Evolutionary conservation across 1,140 invertebrate species (phyloP), one percentile per base, ranked within the genome.

Genomic region (Ceratosolen solmsi): DNA sequence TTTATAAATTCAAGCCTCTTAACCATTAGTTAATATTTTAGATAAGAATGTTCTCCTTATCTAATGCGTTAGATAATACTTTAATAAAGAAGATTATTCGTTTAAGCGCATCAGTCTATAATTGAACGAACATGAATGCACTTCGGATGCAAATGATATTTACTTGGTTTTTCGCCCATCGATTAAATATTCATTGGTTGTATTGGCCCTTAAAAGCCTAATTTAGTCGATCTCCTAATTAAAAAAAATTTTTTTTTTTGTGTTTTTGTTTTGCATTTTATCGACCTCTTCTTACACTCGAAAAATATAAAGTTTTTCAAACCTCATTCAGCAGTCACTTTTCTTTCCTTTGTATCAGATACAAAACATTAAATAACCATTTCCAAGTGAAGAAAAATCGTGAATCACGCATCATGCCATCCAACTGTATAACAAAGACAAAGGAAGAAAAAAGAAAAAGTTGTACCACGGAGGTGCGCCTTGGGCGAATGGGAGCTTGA

Each of bases 101-200:
- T n/a, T n/a, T n/a, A n/a, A n/a, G n/a, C n/a, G n/a, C n/a, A n/a
- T n/a, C n/a, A n/a, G n/a, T n/a, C n/a, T n/a, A n/a, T n/a, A n/a
- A n/a, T n/a, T 46, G 13, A 13, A 46, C 13, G 17, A 51, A 51
- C 58, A 58, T 72, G 30, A 79, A 68, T 79, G 65, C 65, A 71
- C 63, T 27, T 11, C 54, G 22, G n/a, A 20, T 54, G 36, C 33
- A 20, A 25, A 20, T 36, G 17, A 15, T 15, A n/a, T 33, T 41
- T 22, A 30, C 70, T 30, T 54, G 68, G 73, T 80, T 72, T 72
- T 73, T 33, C 56, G 22, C n/a, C 5, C 25, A 80, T 80, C 78
- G 70, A 80, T 73, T 80, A 80, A 80, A 65, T 38, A 73, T 80
- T 80, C 33, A 80, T 20, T 30, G 54, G n/a, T 56, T 73, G 54